Conservation (phyloP, 2,797 vertebrate genomes). For the Clarias platycephalus region DNA sequence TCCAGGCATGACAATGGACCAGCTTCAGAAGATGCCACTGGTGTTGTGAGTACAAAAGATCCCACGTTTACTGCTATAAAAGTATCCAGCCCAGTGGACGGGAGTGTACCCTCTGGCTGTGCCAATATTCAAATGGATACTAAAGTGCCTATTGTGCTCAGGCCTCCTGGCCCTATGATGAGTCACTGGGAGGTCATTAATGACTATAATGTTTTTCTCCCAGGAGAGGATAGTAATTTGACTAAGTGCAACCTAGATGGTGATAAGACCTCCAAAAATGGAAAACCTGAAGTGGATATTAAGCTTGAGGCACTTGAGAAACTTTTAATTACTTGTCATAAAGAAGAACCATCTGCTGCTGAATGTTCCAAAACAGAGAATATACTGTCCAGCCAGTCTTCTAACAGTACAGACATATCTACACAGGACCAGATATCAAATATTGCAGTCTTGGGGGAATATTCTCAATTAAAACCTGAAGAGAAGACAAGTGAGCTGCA, state of each 20-base stretch:
- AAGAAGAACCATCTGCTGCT: slow-evolving; percentile 37
- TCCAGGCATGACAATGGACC: slow-evolving; percentile 34
- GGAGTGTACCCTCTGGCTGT: slow-evolving; percentile 29
- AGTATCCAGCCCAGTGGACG: slow-evolving; percentile 50
- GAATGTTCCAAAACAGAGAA: slow-evolving; percentile 42
- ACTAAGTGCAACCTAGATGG: slow-evolving; percentile 10
- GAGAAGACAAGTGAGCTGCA: slow-evolving; percentile 42
- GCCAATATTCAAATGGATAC: slow-evolving; percentile 43
- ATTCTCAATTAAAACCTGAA: slow-evolving; percentile 46
- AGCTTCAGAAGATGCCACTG: slow-evolving; percentile 19
- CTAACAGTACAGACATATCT: slow-evolving; percentile 28
- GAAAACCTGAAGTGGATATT: slow-evolving; percentile 13
- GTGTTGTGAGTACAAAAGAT: slow-evolving; percentile 24
- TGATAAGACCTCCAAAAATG: not conserved
- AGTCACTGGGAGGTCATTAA: slow-evolving; percentile 71
- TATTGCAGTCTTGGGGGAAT: slow-evolving; percentile 31
- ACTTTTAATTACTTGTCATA: slow-evolving; percentile 5
- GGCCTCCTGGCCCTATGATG: slow-evolving; percentile 69
- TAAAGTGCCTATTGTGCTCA: slow-evolving; percentile 56
- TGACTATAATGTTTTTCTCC: slow-evolving; percentile 62
- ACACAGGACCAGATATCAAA: slow-evolving; percentile 40
- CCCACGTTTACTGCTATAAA: slow-evolving; percentile 40
- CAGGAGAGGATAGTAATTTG: slow-evolving; percentile 47
- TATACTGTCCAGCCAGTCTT: slow-evolving; percentile 31
- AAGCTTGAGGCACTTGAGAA: not conserved